Percentiles rank a stretch among this genome's conserved stretches.
phyloP scores from a whole-genome alignment of 2,113 vertebrate species.

The Suncus etruscus region DNA sequence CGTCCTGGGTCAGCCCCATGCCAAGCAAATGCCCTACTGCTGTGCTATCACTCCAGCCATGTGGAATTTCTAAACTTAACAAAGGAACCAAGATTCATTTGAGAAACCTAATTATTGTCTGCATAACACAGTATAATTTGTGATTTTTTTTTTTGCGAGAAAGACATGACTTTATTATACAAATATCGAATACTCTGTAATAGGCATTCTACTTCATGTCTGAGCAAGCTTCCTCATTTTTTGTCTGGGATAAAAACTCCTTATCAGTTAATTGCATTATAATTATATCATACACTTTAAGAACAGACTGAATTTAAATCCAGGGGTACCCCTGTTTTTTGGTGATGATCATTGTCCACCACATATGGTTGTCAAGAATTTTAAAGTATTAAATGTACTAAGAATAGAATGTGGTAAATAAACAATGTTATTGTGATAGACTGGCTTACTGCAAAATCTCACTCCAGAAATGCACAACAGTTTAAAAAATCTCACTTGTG shows the following conservation, averaged over 20 bases:
- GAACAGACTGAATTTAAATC: not conserved
- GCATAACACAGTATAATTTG: not conserved
- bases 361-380: not conserved
- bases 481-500: conserved; percentile 8
- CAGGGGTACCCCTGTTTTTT: not conserved
- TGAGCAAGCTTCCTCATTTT: not conserved
- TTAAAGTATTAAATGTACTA: not conserved
- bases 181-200: conserved; percentile 22
- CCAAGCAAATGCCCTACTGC: too few species aligned
- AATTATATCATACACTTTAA: not conserved
- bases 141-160: not conserved
- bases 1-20: too few species aligned
- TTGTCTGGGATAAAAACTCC: conserved; percentile 5
- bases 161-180: conserved; percentile 37
- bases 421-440: not conserved
- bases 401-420: not conserved
- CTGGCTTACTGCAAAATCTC: not conserved
- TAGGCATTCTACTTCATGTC: not conserved
- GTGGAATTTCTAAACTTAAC: not conserved
- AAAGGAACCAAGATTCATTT: not conserved
- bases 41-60: not conserved
- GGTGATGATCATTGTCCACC: not conserved
- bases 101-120: not conserved
- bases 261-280: not conserved
- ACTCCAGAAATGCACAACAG: not conserved